Base-by-base conservation (phyloP, 2,888 invertebrate genomes). In the Amphiduros pacificus region DNA sequence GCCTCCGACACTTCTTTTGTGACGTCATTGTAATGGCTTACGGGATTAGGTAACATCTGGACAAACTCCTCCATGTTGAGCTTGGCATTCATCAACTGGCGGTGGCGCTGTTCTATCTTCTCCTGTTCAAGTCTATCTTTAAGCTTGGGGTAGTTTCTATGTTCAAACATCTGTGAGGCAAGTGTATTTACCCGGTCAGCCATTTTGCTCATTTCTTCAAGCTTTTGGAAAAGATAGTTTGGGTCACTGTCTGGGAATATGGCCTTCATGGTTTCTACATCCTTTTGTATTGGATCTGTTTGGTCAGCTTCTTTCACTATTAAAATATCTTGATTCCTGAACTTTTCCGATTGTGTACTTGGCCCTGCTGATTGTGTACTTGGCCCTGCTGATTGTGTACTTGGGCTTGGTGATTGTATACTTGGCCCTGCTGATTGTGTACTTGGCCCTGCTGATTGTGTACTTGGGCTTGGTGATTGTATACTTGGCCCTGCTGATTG, bases 231-330 rank as follows among this genome's bases (percentile, higher is more conserved):
- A 17, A 78, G 54, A 65, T 72, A 77, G 61, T 76, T 76, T 17
- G 75, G 77, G 64, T 78, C 77, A 71, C 77, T 77, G 54, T 78
- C 77, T 22, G 75, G 74, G 60, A 78, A 77, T 49, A 78, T 70
- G 40, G 70, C 70, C 59, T 62, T 65, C 22, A 79, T 61, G 24
- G 69, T 71, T 17, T 74, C 71, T 27, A 78, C 65, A 55, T 77
- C 75, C 24, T 64, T 62, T 53, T 72, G 69, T 27, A 60, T n/a
- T n/a, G n/a, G n/a, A n/a, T n/a, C n/a, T n/a, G n/a, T n/a, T n/a
- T n/a, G n/a, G n/a, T n/a, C n/a, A n/a, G n/a, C n/a, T n/a, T n/a
- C n/a, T n/a, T n/a, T n/a, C n/a, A n/a, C n/a, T n/a, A n/a, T n/a
- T n/a, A n/a, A 9, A 36, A 17, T 9, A 36, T 9, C 17, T 14